phyloP scores from a whole-genome alignment of 1,140 invertebrate species.

The Streblospio benedicti region DNA sequence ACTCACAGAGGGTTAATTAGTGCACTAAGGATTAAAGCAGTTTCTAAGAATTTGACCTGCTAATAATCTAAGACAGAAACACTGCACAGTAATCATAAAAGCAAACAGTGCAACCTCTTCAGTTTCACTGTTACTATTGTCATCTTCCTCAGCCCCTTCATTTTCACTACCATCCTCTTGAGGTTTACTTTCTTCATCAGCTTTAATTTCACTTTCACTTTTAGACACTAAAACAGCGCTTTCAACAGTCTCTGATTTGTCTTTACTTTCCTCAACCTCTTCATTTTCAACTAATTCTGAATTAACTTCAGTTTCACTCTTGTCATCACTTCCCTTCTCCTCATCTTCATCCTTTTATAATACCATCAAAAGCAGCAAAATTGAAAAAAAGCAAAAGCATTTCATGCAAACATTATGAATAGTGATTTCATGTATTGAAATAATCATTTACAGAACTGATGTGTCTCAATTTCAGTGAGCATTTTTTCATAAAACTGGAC shows the following conservation, averaged over 20 bases:
- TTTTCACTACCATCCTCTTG: background rate
- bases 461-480: too few relatives aligned
- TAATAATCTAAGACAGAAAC: too few relatives aligned
- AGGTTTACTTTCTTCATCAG: background rate
- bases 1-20: too few relatives aligned
- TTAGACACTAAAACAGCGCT: too few relatives aligned
- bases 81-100: too few relatives aligned
- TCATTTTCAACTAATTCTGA: constrained; percentile 10
- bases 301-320: background rate
- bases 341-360: constrained; percentile 5
- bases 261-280: constrained; percentile 12
- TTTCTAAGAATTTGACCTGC: too few relatives aligned
- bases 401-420: too few relatives aligned
- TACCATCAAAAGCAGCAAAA: background rate
- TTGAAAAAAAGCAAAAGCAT: background rate
- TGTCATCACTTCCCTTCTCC: background rate
- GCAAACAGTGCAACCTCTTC: background rate
- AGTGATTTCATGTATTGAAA: too few relatives aligned
- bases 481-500: too few relatives aligned
- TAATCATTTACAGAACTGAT: too few relatives aligned
- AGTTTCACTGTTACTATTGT: background rate
- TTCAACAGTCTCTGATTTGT: constrained; percentile 11
- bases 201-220: background rate
- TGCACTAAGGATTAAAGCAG: too few relatives aligned
- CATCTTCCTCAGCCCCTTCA: background rate